Evolutionary conservation across 1,140 invertebrate species (phyloP), one percentile per base, ranked within the genome.

Genomic region (Leptestheria dahalacensis): DNA sequence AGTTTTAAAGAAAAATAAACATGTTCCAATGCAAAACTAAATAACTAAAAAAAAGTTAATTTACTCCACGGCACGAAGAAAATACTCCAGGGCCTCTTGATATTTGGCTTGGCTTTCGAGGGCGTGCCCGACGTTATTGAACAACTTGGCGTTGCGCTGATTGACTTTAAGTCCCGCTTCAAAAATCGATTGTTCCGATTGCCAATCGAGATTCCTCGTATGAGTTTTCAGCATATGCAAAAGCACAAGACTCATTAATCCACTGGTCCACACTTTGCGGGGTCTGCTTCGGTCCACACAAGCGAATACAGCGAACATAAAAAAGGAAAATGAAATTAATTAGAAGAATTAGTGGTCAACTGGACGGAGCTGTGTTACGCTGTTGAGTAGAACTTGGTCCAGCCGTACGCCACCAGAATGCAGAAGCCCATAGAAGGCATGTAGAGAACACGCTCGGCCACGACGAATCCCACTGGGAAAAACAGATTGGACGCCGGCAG

Each of bases 401-500:
- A 77, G 21, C 90, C 89, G 64, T 90, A 88, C 2, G 88, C 90
- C 1, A 96, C 78, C 2, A 97, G 75, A 70, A 97, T 81, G 68
- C 91, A 97, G 75, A 92, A 97, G 10, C 93, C 94, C 88, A 97
- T 95, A 2, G 92, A 97, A 28, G 89, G 88, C 66, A 89, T 85
- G 69, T 92, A 93, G 1, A 93, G 77, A n/a, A 92, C 82, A 67
- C 90, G 76, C 71, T 94, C 90, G 6, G 90, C 90, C 1, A 92
- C 81, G 1, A 92, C 88, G 70, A 94, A 94, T 10, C 90, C 90
- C 11, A 94, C 90, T 1, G 86, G 88, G 65, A 92, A 82, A 63
- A 92, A 78, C 55, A 92, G 71, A 72, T 93, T 93, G 53, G 85
- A 84, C 6, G 90, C 88, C 4, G 89, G 90, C 47, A 93, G 75